Conservation (phyloP, 2,888 invertebrate species). For the Glaucopsyche alexis region DNA sequence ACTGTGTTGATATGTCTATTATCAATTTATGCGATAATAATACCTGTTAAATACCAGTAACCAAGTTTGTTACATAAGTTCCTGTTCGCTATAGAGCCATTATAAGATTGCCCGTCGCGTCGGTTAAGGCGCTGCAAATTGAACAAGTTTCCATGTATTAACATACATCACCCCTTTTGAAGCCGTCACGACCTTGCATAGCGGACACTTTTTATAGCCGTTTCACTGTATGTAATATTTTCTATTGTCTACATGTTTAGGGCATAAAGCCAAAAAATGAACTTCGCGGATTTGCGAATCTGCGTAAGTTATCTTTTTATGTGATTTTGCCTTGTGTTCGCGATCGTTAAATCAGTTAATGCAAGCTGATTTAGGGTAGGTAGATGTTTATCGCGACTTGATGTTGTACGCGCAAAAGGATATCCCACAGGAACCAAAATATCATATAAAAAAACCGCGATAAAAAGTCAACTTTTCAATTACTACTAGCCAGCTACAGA, state of each 20-base stretch:
- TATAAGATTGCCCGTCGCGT: neutral
- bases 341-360: too few relatives aligned
- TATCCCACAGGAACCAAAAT: too few relatives aligned
- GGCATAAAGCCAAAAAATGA: neutral
- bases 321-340: neutral
- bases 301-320: neutral
- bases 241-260: constrained; percentile 16
- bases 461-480: too few relatives aligned
- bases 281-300: neutral
- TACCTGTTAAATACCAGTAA: constrained; percentile 1
- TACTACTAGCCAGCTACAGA: too few relatives aligned
- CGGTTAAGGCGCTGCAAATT: constrained; percentile 13
- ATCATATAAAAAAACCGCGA: too few relatives aligned
- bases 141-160: constrained; percentile 40
- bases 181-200: constrained; percentile 37
- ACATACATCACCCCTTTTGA: constrained; percentile 31
- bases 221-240: neutral
- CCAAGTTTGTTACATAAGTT: constrained; percentile 16
- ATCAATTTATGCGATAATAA: constrained; percentile 34
- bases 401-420: too few relatives aligned
- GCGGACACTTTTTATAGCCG: constrained; percentile 1
- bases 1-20: constrained; percentile 31
- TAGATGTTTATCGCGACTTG: too few relatives aligned
- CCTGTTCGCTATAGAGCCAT: constrained; percentile 16
- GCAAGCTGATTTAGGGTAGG: too few relatives aligned